Conservation (phyloP, 1,140 invertebrate species). For the Mactra quadrangularis region DNA sequence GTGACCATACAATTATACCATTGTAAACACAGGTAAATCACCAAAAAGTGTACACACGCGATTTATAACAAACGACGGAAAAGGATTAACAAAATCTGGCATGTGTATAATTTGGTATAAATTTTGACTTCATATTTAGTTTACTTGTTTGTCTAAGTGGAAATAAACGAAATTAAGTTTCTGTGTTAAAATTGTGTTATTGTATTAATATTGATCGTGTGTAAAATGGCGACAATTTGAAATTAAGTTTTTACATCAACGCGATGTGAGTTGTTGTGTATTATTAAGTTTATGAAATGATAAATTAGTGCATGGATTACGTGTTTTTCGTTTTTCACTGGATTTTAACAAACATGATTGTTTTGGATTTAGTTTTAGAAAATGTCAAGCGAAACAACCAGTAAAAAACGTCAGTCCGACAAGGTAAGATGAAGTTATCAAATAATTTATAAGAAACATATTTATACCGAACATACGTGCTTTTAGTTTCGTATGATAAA, state of each 20-base stretch:
- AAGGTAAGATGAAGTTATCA: not conserved
- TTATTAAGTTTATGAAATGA: too few relatives aligned
- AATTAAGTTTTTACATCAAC: too few relatives aligned
- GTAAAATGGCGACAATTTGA: too few relatives aligned
- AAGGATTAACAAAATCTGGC: constrained; percentile 39
- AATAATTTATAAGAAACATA: too few relatives aligned
- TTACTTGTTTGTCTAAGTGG: too few relatives aligned
- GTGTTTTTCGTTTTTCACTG: not conserved
- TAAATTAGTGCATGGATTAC: constrained; percentile 9
- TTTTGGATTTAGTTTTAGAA: constrained; percentile 5
- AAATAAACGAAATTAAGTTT: too few relatives aligned
- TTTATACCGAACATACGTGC: too few relatives aligned
- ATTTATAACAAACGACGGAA: constrained; percentile 23
- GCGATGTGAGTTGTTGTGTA: too few relatives aligned
- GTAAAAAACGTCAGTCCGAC: constrained; percentile 31
- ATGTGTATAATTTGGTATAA: not conserved
- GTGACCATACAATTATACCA: constrained; percentile 14
- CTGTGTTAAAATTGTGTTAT: too few relatives aligned
- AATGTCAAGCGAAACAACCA: constrained; percentile 9
- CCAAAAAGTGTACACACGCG: constrained; percentile 23
- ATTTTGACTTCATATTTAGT: too few relatives aligned
- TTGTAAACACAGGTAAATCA: constrained; percentile 54
- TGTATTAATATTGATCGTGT: too few relatives aligned
- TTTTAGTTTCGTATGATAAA: too few relatives aligned
- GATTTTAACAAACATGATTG: constrained; percentile 22